These are phyloP conservation scores for Ditula angustiorana DNA, from an alignment of 2,888 invertebrate species.

Conservation along the genomic window DNA sequence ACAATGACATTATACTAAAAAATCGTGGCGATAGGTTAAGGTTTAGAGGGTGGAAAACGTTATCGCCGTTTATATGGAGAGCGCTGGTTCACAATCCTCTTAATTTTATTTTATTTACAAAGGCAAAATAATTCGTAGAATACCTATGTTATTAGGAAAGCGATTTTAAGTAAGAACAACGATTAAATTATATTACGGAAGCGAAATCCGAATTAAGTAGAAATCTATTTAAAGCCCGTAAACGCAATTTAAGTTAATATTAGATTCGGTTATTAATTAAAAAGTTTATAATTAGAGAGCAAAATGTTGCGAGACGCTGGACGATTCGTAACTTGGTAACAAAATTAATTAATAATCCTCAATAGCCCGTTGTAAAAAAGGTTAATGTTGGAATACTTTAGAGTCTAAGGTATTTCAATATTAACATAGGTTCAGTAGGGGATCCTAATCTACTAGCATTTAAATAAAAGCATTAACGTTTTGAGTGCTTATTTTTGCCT, in stretches of 20 bases:
- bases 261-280: slow-evolving; percentile 29
- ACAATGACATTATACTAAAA: no score
- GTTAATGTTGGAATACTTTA: neutral
- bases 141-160: neutral
- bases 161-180: neutral
- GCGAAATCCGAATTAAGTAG: slow-evolving; percentile 2
- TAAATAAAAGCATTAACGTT: no score
- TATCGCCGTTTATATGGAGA: no score
- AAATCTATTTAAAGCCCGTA: neutral
- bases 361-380: no score
- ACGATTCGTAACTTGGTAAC: slow-evolving; percentile 27
- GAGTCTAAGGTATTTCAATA: no score
- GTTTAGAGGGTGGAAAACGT: no score
- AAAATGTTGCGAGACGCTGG: slow-evolving; percentile 22
- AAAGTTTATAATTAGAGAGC: slow-evolving; percentile 31
- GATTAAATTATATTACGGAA: neutral
- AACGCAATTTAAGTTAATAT: slow-evolving; percentile 3
- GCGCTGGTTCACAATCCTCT: no score
- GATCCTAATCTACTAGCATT: no score
- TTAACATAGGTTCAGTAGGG: no score
- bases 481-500: neutral
- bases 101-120: no score
- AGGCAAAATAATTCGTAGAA: no score
- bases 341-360: slow-evolving; percentile 37
- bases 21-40: no score